Percentiles rank a stretch among this genome's conserved stretches.
These are phyloP conservation scores for Sphecodes monilicornis DNA, from an alignment of 2,888 invertebrate genomes.

Conservation along the genomic window DNA sequence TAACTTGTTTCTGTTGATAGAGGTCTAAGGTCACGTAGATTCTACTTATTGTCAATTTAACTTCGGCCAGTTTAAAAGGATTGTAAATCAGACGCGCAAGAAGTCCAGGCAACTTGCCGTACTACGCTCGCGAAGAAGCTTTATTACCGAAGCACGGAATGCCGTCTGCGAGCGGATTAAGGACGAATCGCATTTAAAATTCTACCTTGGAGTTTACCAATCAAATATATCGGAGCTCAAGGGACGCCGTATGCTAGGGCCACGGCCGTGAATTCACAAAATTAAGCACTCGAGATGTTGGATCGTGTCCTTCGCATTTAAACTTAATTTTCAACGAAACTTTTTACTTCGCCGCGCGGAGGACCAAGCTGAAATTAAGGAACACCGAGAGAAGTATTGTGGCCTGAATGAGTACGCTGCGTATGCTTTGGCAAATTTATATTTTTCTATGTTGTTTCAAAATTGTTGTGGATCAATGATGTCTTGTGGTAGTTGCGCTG, in stretches of 20 bases:
- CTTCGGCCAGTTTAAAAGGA: constrained; percentile 4
- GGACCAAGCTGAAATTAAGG: neutral
- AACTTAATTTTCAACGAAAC: neutral
- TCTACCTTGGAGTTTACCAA: neutral
- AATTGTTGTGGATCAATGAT: neutral
- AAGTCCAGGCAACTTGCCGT: neutral
- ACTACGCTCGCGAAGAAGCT: constrained; percentile 1
- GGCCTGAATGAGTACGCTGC: neutral
- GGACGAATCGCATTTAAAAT: neutral
- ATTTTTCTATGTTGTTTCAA: neutral
- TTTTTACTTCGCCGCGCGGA: neutral
- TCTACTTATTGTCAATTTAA: constrained; percentile 13
- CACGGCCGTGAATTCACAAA: neutral
- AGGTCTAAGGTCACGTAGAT: neutral
- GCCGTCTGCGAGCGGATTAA: constrained; percentile 9
- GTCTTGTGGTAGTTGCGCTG: no score
- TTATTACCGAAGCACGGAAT: neutral
- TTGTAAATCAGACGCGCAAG: neutral
- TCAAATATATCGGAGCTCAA: neutral
- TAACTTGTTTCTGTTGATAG: neutral
- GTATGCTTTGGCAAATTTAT: neutral
- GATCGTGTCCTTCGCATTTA: neutral
- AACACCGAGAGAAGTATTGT: neutral
- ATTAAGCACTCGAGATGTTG: neutral
- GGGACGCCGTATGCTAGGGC: neutral